These are phyloP conservation scores for Corythucha ciliata DNA, from an alignment of 2,888 invertebrate genomes.

Conservation along the genomic window DNA sequence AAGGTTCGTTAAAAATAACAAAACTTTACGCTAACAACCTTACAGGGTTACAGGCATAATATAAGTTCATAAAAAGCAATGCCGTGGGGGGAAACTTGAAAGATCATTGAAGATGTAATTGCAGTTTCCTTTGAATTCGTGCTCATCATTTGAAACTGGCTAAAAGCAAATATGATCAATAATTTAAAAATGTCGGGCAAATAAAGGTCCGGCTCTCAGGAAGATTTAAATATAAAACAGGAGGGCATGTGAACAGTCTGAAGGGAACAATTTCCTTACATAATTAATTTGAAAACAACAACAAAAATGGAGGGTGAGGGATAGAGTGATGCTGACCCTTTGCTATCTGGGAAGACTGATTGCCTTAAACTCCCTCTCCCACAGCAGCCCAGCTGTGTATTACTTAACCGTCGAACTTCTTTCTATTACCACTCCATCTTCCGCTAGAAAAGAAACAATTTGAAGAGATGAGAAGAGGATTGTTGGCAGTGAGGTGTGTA, in stretches of 20 bases:
- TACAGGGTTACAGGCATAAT: too few species aligned
- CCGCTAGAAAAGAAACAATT: too few species aligned
- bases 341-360: not conserved
- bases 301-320: slow-evolving; percentile 10
- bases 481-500: too few species aligned
- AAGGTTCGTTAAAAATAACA: too few species aligned
- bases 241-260: slow-evolving; percentile 13
- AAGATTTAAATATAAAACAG: slow-evolving; percentile 22
- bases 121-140: not conserved
- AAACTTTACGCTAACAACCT: too few species aligned
- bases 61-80: not conserved
- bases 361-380: too few species aligned
- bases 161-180: slow-evolving; percentile 20
- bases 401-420: too few species aligned
- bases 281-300: too few species aligned
- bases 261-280: slow-evolving; percentile 18
- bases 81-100: not conserved
- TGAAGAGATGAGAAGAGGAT: too few species aligned
- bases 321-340: not conserved
- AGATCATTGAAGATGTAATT: not conserved
- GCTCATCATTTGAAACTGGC: slow-evolving; percentile 9
- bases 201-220: slow-evolving; percentile 19
- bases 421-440: too few species aligned
- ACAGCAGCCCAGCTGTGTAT: too few species aligned
- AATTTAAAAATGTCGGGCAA: slow-evolving; percentile 12